Evolutionary conservation across 2,113 vertebrate species (phyloP).

Genomic region (Gorsachius goisagi): DNA sequence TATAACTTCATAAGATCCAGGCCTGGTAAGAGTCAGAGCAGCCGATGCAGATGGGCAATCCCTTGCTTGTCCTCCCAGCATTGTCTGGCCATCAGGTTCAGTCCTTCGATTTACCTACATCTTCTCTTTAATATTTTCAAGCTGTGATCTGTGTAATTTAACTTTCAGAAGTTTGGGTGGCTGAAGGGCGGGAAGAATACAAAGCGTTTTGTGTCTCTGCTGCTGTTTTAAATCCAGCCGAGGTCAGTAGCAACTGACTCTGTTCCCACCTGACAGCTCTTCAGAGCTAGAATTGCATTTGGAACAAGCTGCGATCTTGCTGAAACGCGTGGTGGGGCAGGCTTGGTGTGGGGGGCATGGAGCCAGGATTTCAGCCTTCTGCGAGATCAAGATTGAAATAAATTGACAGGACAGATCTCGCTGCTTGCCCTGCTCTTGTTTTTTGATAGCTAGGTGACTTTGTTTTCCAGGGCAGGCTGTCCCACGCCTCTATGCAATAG

Average conservation of each 20-base stretch:
- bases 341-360: background rate
- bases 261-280: background rate
- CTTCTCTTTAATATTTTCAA: background rate
- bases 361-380: background rate
- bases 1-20: background rate
- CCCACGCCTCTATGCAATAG: background rate
- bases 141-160: background rate
- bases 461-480: background rate
- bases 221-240: background rate
- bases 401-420: background rate
- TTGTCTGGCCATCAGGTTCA: background rate
- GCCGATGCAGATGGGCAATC: background rate
- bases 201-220: background rate
- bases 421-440: background rate
- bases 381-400: background rate
- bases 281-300: background rate
- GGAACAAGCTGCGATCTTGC: background rate
- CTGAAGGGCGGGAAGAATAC: background rate
- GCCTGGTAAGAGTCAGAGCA: background rate
- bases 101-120: background rate
- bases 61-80: background rate
- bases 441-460: background rate
- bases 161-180: background rate
- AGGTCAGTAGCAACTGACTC: rapidly evolving
- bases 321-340: background rate